phyloP scores from a whole-genome alignment of 1,140 invertebrate species.

The Drosophila sechellia region DNA sequence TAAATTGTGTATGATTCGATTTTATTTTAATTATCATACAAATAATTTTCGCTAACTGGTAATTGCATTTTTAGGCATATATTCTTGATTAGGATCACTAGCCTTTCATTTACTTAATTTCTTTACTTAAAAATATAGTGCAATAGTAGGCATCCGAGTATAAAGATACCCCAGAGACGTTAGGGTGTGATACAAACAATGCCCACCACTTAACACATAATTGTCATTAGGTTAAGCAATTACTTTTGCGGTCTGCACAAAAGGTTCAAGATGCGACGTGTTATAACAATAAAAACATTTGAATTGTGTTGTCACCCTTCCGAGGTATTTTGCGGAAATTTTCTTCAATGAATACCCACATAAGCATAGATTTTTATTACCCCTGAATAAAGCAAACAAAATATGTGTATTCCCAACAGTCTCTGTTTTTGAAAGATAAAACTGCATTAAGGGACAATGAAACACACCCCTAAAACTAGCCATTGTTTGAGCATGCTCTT shows the following conservation, averaged over 20 bases:
- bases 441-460: slow-evolving; percentile 73
- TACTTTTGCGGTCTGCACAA: slow-evolving; percentile 68
- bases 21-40: too few species aligned
- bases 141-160: too few species aligned
- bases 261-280: slow-evolving; percentile 72
- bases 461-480: slow-evolving; percentile 71
- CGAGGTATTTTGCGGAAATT: slow-evolving; percentile 59
- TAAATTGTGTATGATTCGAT: too few species aligned
- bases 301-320: slow-evolving; percentile 78
- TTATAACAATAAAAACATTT: slow-evolving; percentile 81
- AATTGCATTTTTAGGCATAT: too few species aligned
- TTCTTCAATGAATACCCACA: slow-evolving; percentile 64
- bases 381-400: slow-evolving; percentile 70
- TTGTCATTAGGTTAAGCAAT: slow-evolving; percentile 82
- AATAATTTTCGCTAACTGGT: too few species aligned
- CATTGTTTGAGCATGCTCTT: slow-evolving; percentile 77
- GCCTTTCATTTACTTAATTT: too few species aligned
- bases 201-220: slow-evolving; percentile 70
- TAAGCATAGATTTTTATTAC: slow-evolving; percentile 64
- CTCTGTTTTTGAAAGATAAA: slow-evolving; percentile 80
- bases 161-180: too few species aligned
- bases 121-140: too few species aligned
- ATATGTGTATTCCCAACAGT: slow-evolving; percentile 55
- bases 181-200: slow-evolving; percentile 14
- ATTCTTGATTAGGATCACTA: too few species aligned